Conservation (phyloP, 1,140 invertebrate genomes). For the Delia radicum region DNA sequence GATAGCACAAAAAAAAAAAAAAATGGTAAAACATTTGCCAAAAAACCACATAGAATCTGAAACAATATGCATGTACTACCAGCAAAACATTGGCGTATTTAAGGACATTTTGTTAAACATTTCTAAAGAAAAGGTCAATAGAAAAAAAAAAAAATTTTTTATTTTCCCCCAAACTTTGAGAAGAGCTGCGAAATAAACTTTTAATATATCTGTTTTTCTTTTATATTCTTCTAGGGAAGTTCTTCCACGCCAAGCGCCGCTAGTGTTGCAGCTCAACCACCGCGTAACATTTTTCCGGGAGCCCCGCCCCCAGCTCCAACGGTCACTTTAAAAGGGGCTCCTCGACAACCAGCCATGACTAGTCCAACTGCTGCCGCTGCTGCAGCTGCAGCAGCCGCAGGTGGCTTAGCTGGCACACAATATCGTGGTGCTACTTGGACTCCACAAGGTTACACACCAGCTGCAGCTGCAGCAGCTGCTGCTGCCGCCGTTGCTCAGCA, state of each 20-base stretch:
- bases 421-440: constrained; percentile 55
- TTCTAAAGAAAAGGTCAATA: not conserved
- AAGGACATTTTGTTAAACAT: not conserved
- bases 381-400: constrained; percentile 47
- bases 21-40: not conserved
- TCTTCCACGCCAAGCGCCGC: constrained; percentile 38
- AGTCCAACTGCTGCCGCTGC: constrained; percentile 54
- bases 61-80: too few species aligned
- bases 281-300: constrained; percentile 49
- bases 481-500: constrained; percentile 47
- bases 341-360: constrained; percentile 53
- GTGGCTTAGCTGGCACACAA: constrained; percentile 50
- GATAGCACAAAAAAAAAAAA: not conserved
- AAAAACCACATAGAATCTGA: not conserved
- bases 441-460: constrained; percentile 52
- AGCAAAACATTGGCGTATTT: not conserved
- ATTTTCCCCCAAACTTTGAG: not conserved
- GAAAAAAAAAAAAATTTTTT: not conserved
- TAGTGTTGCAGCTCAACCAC: constrained; percentile 36
- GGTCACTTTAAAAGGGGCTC: constrained; percentile 50
- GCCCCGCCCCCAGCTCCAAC: constrained; percentile 50
- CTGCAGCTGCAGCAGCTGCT: constrained; percentile 47
- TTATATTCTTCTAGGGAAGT: constrained; percentile 40
- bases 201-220: not conserved
- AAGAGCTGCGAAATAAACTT: not conserved